A percentile compares a stretch with the other conserved stretches of the same genome.
phyloP scores from a whole-genome alignment of 2,888 invertebrate species.

The Hyposoter dolosus region DNA sequence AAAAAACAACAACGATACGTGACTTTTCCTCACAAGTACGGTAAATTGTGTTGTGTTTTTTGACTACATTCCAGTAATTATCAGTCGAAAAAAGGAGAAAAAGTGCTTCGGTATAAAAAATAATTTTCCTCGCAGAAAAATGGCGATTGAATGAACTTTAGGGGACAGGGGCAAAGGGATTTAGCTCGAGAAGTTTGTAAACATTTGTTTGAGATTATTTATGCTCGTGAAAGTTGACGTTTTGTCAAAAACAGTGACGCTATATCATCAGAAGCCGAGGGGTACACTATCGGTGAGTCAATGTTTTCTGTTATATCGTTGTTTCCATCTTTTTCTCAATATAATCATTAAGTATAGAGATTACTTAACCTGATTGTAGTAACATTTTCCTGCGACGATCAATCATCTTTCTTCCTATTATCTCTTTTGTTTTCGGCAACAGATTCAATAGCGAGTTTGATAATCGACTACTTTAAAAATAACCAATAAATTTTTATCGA shows the following conservation, averaged over 20 bases:
- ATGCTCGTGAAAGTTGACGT: slow-evolving; percentile 1
- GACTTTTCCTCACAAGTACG: neutral
- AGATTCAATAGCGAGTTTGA: neutral
- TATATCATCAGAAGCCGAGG: neutral
- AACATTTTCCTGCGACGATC: neutral
- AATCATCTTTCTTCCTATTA: neutral
- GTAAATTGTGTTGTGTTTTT: slow-evolving; percentile 1
- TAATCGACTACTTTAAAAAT: slow-evolving; percentile 3
- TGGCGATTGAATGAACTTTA: slow-evolving; percentile 16
- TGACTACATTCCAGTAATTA: neutral
- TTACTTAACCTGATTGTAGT: neutral
- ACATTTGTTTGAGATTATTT: slow-evolving; percentile 8
- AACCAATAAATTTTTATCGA: neutral
- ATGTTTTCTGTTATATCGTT: neutral
- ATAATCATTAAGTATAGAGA: neutral
- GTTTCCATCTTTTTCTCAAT: neutral
- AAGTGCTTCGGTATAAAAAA: neutral
- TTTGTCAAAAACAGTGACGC: slow-evolving; percentile 4
- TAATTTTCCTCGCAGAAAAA: neutral
- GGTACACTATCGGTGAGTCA: neutral
- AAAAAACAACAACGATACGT: neutral
- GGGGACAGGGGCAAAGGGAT: neutral
- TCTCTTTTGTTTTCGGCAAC: neutral
- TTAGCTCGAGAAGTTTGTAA: slow-evolving; percentile 8
- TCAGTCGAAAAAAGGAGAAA: neutral